Conservation (phyloP, 2,888 invertebrate species). For the Drosophila kanekoi region DNA sequence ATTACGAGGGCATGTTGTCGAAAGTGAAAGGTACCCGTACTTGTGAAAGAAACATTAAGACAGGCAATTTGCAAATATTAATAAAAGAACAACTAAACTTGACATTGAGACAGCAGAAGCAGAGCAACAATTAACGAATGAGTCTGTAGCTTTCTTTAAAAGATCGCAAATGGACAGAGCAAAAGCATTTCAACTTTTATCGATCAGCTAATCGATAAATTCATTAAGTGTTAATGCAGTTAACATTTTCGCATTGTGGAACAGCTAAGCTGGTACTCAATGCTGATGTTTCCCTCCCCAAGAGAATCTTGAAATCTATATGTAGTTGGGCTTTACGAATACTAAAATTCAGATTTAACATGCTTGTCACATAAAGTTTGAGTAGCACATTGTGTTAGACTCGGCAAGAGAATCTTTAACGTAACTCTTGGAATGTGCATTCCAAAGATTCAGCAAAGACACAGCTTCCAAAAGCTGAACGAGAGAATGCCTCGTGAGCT, state of each 20-base stretch:
- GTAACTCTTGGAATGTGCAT: slow-evolving; percentile 6
- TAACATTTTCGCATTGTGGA: no score
- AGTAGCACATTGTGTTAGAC: background rate
- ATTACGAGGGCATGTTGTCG: slow-evolving; percentile 43
- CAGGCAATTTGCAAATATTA: slow-evolving; percentile 2
- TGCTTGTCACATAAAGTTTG: no score
- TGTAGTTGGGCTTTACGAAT: no score
- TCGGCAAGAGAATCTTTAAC: background rate
- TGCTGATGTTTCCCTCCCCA: no score
- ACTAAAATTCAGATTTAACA: no score
- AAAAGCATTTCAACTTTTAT: no score
- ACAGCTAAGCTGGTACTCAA: no score
- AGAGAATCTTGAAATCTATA: no score
- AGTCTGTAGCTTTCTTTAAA: background rate
- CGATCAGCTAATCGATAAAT: no score
- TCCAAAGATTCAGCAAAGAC: slow-evolving; percentile 7
- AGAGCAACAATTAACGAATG: slow-evolving; percentile 1
- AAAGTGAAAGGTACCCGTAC: slow-evolving; percentile 46
- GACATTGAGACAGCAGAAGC: slow-evolving; percentile 11
- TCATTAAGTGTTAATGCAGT: no score
- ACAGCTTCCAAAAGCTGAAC: slow-evolving; percentile 6
- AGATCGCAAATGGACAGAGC: no score
- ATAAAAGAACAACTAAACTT: slow-evolving; percentile 12
- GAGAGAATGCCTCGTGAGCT: slow-evolving; percentile 19
- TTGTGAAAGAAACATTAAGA: slow-evolving; percentile 15